phyloP scores from a whole-genome alignment of 2,888 invertebrate genomes.

The Lasioglossum marginatum region DNA sequence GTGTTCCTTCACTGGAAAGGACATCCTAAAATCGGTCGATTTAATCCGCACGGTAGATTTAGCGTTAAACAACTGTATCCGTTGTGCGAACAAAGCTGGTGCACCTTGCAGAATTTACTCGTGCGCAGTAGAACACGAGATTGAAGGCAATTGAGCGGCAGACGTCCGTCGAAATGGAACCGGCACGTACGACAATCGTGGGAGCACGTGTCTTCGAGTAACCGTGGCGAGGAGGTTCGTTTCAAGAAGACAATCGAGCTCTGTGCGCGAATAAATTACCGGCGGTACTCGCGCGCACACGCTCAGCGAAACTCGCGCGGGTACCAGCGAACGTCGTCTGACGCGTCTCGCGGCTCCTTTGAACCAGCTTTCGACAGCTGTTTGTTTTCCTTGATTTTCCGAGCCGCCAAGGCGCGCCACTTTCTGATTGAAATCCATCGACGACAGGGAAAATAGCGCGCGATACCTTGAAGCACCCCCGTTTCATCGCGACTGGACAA shows the following conservation, averaged over 20 bases:
- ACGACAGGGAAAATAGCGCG: slow-evolving; percentile 45
- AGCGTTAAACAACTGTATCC: not conserved
- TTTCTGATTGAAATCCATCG: slow-evolving; percentile 52
- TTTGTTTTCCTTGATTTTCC: slow-evolving; percentile 52
- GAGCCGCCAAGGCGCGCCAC: slow-evolving; percentile 31
- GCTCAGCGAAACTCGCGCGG: not conserved
- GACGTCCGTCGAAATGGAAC: slow-evolving; percentile 34
- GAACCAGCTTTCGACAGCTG: slow-evolving; percentile 34
- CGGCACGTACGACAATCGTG: slow-evolving; percentile 18
- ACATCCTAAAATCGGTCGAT: not conserved
- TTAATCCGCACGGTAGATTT: not conserved
- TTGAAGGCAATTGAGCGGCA: slow-evolving; percentile 23
- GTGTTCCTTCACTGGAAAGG: not conserved
- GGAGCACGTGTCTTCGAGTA: slow-evolving; percentile 46
- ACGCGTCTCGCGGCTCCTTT: slow-evolving; percentile 49
- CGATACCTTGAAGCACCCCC: slow-evolving; percentile 10
- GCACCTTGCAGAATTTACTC: not conserved
- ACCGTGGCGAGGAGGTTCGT: slow-evolving; percentile 41
- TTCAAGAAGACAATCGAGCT: slow-evolving; percentile 47
- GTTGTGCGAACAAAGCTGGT: not conserved
- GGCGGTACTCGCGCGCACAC: not conserved
- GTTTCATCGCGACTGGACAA: not conserved
- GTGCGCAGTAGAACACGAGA: slow-evolving; percentile 15
- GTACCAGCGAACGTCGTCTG: slow-evolving; percentile 36
- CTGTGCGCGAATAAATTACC: slow-evolving; percentile 58